These are phyloP conservation scores for Hyppa rectilinea DNA, from an alignment of 2,888 invertebrate genomes.

Conservation along the genomic window DNA sequence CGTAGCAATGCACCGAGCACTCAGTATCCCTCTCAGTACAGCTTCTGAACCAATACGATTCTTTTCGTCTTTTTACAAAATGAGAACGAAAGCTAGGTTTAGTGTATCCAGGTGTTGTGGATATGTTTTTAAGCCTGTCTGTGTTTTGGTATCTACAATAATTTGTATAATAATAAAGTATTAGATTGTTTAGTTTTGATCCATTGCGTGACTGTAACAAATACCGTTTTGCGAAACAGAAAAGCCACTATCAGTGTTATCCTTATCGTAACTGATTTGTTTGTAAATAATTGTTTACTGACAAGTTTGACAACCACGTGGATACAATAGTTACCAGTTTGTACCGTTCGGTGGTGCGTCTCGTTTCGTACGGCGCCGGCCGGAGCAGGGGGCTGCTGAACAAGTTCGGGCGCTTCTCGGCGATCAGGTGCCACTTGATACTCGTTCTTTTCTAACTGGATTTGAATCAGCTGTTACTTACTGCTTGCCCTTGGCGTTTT, in stretches of 20 bases:
- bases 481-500: conserved; percentile 77
- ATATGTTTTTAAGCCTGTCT: conserved; percentile 25
- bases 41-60: conserved; percentile 78
- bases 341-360: conserved; percentile 85
- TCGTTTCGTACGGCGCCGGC: conserved; percentile 66
- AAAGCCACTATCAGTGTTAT: background rate
- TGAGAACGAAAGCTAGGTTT: conserved; percentile 61
- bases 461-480: conserved; percentile 87
- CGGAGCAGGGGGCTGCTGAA: conserved; percentile 82
- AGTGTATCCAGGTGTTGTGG: conserved; percentile 23
- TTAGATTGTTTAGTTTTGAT: conserved; percentile 4
- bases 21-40: conserved; percentile 72
- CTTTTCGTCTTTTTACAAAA: conserved; percentile 74
- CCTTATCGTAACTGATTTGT: conserved; percentile 61
- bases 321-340: conserved; percentile 87
- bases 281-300: conserved; percentile 75
- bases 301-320: conserved; percentile 87
- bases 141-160: conserved; percentile 18
- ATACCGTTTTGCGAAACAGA: conserved; percentile 9
- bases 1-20: conserved; percentile 68
- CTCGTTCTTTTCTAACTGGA: conserved; percentile 90
- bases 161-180: conserved; percentile 9
- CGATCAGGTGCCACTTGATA: conserved; percentile 89
- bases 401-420: conserved; percentile 88
- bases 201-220: background rate